phyloP scores from a whole-genome alignment of 2,797 vertebrate species.

The Hypotaenidia okinawae region DNA sequence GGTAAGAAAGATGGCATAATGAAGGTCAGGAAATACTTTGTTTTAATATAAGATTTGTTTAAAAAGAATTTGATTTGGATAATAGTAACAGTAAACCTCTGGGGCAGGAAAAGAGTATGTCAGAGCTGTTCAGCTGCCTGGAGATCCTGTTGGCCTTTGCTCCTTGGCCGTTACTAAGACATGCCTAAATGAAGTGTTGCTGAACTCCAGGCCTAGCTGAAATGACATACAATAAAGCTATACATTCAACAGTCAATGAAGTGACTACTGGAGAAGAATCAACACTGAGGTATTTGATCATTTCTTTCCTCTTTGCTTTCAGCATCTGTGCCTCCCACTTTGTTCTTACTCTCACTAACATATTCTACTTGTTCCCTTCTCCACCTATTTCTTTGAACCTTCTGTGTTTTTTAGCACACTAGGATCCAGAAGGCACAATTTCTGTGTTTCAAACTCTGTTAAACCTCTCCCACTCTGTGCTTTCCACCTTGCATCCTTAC shows the following conservation, averaged over 20 bases:
- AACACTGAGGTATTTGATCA: background rate
- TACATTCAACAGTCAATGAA: background rate
- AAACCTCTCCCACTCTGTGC: constrained; percentile 20
- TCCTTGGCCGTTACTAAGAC: background rate
- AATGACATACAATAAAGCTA: background rate
- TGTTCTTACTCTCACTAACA: background rate
- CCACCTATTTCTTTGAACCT: background rate
- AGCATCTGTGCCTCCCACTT: background rate
- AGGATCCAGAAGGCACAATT: background rate
- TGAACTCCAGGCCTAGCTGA: background rate
- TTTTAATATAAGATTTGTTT: background rate
- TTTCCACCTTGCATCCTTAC: background rate
- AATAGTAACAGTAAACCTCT: background rate
- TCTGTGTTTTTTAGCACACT: background rate
- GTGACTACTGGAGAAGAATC: background rate
- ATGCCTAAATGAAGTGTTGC: background rate
- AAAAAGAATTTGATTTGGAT: background rate
- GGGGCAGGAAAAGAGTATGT: background rate
- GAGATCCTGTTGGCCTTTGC: background rate
- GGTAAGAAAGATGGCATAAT: background rate
- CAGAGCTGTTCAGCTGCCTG: background rate
- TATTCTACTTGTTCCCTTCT: background rate
- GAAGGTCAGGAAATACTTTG: background rate
- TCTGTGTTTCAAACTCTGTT: constrained; percentile 10
- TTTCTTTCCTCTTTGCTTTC: background rate